Conservation (phyloP, 2,113 vertebrate genomes). For the Recurvirostra avosetta region DNA sequence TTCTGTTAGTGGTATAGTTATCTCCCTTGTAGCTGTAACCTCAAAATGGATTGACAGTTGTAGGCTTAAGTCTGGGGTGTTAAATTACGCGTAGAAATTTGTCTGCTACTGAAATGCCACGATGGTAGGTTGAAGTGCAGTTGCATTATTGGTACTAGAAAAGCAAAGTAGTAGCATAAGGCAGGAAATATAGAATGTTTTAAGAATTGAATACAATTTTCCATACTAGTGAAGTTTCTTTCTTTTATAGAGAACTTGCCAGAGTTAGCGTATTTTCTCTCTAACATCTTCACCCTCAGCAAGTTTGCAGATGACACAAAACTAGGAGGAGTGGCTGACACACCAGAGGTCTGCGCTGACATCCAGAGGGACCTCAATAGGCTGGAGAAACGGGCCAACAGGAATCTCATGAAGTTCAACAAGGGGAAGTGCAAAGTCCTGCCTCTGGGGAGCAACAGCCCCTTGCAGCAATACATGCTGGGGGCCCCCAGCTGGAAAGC, state of each 20-base stretch:
- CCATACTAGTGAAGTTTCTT: neutral
- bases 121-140: neutral
- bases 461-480: neutral
- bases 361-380: neutral
- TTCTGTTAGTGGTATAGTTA: neutral
- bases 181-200: neutral
- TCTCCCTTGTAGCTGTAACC: neutral
- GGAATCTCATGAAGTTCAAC: neutral
- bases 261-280: neutral
- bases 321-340: neutral
- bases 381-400: neutral
- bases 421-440: neutral
- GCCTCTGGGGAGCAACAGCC: neutral
- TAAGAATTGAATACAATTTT: neutral
- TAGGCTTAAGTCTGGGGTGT: neutral
- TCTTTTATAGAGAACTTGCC: neutral
- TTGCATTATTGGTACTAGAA: neutral
- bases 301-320: neutral
- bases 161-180: neutral
- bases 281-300: neutral
- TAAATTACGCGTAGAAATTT: neutral
- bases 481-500: neutral
- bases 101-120: neutral
- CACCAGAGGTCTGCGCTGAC: rapidly evolving
- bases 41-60: neutral